phyloP scores from a whole-genome alignment of 2,888 invertebrate species.

The Himalopsyche japonica region DNA sequence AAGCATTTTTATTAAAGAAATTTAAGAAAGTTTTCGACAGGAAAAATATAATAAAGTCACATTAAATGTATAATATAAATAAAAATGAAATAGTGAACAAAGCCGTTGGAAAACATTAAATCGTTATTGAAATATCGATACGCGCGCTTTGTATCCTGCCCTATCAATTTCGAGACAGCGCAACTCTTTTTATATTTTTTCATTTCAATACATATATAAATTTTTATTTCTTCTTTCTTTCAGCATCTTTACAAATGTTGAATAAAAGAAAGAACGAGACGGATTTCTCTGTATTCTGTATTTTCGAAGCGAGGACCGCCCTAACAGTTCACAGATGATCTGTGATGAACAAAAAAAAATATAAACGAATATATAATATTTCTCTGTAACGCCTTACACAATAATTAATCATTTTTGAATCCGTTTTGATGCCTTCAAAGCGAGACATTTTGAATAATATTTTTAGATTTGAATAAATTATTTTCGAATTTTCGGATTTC shows the following conservation, averaged over 20 bases:
- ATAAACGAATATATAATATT: background rate
- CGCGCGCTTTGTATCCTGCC: constrained; percentile 21
- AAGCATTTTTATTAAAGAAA: no score
- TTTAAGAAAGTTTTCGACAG: no score
- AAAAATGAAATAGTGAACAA: no score
- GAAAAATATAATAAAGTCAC: no score
- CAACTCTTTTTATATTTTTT: constrained; percentile 28
- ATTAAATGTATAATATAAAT: no score
- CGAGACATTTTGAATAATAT: constrained; percentile 1
- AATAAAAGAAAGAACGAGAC: constrained; percentile 31
- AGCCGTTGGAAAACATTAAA: background rate
- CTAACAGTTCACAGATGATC: constrained; percentile 5
- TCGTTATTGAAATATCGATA: background rate
- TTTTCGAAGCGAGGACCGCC: constrained; percentile 14
- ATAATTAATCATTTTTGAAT: constrained; percentile 3
- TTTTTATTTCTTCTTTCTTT: constrained; percentile 29
- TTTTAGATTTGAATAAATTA: background rate
- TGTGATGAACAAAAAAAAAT: background rate
- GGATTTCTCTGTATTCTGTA: constrained; percentile 29
- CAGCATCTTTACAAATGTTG: constrained; percentile 32
- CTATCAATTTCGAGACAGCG: constrained; percentile 28
- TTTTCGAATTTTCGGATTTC: background rate
- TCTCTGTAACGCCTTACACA: background rate
- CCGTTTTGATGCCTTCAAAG: constrained; percentile 2
- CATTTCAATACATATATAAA: constrained; percentile 31